phyloP scores from a whole-genome alignment of 2,113 vertebrate genomes.

The Triplophysa dalaica region DNA sequence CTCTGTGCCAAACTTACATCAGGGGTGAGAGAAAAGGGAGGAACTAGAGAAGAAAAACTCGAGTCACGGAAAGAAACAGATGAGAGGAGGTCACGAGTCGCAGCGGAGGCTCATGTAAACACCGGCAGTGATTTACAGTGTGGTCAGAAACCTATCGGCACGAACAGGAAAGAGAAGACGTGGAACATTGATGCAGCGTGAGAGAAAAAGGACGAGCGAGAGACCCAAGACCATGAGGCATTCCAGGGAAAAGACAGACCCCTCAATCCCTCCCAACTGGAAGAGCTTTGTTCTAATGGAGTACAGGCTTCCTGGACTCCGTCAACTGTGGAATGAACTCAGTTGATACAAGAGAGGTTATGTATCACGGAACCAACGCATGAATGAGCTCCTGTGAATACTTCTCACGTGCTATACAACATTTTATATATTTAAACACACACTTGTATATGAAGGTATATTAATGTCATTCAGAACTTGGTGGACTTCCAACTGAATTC shows the following conservation, averaged over 20 bases:
- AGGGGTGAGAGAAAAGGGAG: not conserved
- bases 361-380: not conserved
- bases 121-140: constrained; percentile 38
- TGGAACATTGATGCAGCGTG: not conserved
- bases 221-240: constrained; percentile 38
- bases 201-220: constrained; percentile 10
- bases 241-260: constrained; percentile 47
- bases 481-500: no score
- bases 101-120: constrained; percentile 30
- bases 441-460: no score
- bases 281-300: constrained; percentile 55
- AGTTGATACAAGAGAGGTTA: constrained; percentile 29
- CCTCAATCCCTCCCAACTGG: constrained; percentile 35
- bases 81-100: constrained; percentile 25
- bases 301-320: constrained; percentile 46
- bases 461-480: no score
- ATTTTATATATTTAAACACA: no score
- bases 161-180: constrained; percentile 15
- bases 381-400: not conserved
- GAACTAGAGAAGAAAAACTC: not conserved
- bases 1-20: constrained; percentile 28
- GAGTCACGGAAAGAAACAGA: constrained; percentile 12
- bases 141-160: not conserved
- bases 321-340: constrained; percentile 31
- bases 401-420: not conserved